Base-by-base conservation (phyloP, 2,797 vertebrate genomes). In the Erethizon dorsatum region DNA sequence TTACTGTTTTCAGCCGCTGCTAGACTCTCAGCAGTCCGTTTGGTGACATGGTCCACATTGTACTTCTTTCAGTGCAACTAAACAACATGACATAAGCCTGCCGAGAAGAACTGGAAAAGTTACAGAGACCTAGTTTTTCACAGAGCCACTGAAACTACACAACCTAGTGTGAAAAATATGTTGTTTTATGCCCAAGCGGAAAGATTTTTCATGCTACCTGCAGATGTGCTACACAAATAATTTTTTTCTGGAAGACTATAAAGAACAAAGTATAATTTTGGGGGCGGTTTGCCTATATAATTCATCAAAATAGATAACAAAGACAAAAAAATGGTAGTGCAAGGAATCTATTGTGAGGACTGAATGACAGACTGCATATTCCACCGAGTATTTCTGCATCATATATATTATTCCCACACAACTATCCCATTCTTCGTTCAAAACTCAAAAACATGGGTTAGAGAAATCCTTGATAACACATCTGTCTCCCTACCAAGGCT, bases 231-330 rank as follows among this genome's bases (percentile, higher is more conserved):
- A 83, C 22, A 83, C 33, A 88, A 73, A 88, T 50, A 59, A 54
- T 94, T 88, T 87, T 92, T 90, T 84, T 50, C 50, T 88, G 47
- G 52, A 94, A 88, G 59, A 57, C 67, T 54, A 79, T 73, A 54
- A 67, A 90, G 22, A 83, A 73, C 1, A 12, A 83, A 87, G 7
- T 71, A 1, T 50, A 75, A 63, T 83, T 95, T 94, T 90, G 59
- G 50, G 41, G 26, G 45, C 1, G 13, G 8, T 96, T 69, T 26
- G 59, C 28, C 95, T 82, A 85, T 18, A 85, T n/a, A 88, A 78
- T 67, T 85, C 50, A 94, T 90, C n/a, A 57, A 79, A 89, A 94
- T 7, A 59, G 69, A 45, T 50, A 65, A 37, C 82, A 85, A 20
- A 95, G 41, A 71, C 28, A 78, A 6, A 94, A 50, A 50, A 87